Percentiles rank a stretch among this genome's conserved stretches.
phyloP scores from a whole-genome alignment of 2,797 vertebrate species.

The Myotis pilosus region DNA sequence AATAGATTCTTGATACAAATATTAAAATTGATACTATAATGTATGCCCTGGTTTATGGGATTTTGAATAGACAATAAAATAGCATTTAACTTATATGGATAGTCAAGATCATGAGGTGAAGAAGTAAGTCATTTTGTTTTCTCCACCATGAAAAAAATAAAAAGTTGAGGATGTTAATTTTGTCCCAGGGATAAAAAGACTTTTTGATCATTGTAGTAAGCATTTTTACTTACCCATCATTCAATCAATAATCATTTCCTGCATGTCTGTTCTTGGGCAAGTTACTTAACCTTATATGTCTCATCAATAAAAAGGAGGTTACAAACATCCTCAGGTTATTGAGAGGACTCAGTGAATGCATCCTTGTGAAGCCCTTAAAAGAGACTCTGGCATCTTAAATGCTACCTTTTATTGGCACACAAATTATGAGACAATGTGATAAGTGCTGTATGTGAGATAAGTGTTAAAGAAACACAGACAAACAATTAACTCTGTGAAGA shows the following conservation, averaged over 20 bases:
- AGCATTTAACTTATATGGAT: neutral
- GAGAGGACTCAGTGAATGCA: neutral
- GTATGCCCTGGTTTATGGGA: neutral
- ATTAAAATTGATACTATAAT: neutral
- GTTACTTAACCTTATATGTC: conserved; percentile 8
- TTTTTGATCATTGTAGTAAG: neutral
- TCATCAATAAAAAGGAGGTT: neutral
- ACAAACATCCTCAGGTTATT: neutral
- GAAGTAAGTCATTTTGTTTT: conserved; percentile 23
- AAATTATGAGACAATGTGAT: conserved; percentile 64
- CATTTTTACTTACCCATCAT: conserved; percentile 21
- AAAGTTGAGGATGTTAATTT: neutral
- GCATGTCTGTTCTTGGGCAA: neutral
- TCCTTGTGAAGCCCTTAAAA: neutral
- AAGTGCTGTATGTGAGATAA: conserved; percentile 64
- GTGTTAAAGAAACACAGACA: conserved; percentile 51
- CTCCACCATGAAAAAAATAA: neutral
- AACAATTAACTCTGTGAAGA: conserved; percentile 63
- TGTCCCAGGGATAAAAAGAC: neutral
- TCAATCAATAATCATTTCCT: neutral
- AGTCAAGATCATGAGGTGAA: neutral
- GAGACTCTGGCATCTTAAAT: neutral
- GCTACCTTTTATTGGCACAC: neutral
- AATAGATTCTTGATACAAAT: neutral
- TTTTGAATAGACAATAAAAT: conserved; percentile 41